Base-by-base conservation (phyloP, 92 coral and sea anemone genomes). In the Virgularia gustaviana region DNA sequence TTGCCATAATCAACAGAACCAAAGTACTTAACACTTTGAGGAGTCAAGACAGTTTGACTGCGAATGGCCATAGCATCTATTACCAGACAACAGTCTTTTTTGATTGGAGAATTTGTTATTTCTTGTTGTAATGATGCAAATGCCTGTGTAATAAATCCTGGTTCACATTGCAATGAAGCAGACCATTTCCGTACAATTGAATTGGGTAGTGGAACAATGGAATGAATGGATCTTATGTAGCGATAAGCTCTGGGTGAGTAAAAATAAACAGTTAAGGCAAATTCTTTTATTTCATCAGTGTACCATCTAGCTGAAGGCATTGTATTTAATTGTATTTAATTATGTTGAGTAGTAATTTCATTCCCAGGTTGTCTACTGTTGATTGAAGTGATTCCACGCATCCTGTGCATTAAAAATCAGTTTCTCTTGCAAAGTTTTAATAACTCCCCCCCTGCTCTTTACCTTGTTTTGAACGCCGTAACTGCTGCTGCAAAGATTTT, bases 1-100 rank as follows among this genome's bases (percentile, higher is more conserved):
- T 9, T 5, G 16, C 72, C 72, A 65, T 65, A 65, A 42, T 65
- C 57, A 0, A 65, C 56, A 42, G 44, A 65, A 15, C 72, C 72
- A 37, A 39, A 34, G 36, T 65, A 65, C 16, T 13, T 22, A 18
- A 41, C 47, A 1, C 2, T 41, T 6, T 22, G 16, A 2, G 36
- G 51, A 65, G 41, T 38, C 55, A 18, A 65, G 1, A 65, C 6
- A 2, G 36, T 43, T 42, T 65, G 72, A 10, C 44, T 65, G 41
- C 72, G 11, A 16, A 41, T 65, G 1, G 70, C 51, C 49, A 63
- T 63, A 1, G 49, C 70, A 18, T n/a, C n/a, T n/a, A 63, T 15
- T 11, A 63, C 28, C 44, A 63, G 23, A 37, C 52, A 35, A 22
- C 70, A 63, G 42, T 63, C 70, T 34, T 18, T 63, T 44, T 63